Evolutionary conservation across 2,888 invertebrate species (phyloP), one percentile per base, ranked within the genome.

Genomic region (Cosmopolites sordidus): DNA sequence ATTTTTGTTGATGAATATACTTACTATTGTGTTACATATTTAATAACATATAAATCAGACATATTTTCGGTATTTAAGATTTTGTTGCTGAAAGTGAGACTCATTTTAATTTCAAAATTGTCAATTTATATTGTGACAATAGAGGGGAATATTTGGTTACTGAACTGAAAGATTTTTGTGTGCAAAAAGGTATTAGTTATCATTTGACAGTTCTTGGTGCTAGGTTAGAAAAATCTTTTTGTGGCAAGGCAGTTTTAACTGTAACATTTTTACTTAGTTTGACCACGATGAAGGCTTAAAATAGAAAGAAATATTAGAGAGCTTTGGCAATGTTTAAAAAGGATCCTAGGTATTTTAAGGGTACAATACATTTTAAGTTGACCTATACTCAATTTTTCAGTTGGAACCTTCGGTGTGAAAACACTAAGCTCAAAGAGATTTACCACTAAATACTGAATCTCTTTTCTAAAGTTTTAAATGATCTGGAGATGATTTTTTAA

Each of bases 231-330:
- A 58, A 55, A 51, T 29, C 30, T 14, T 59, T 58, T 39, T 58
- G 58, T 58, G 51, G 58, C 58, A 61, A 63, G n/a, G n/a, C n/a
- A n/a, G n/a, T 71, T 15, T 60, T 68, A 51, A 69, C 68, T 48
- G 68, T 68, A 40, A 64, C 64, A 15, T 66, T 67, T 60, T 61
- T 73, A 29, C 63, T 69, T 37, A 73, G 71, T 61, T 54, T 62
- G 50, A 59, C 56, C 5, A 69, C 68, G 17, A 69, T 64, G 48
- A 65, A 59, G 62, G 67, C 66, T 27, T 47, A 69, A n/a, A 63
- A 59, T n/a, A n/a, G n/a, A n/a, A n/a, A n/a, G n/a, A n/a, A n/a
- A n/a, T n/a, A n/a, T n/a, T n/a, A n/a, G n/a, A n/a, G n/a, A n/a
- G n/a, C n/a, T n/a, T n/a, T n/a, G n/a, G n/a, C n/a, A n/a, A n/a